These are phyloP conservation scores for Bugulina stolonifera DNA, from an alignment of 2,888 invertebrate species.

Conservation along the genomic window DNA sequence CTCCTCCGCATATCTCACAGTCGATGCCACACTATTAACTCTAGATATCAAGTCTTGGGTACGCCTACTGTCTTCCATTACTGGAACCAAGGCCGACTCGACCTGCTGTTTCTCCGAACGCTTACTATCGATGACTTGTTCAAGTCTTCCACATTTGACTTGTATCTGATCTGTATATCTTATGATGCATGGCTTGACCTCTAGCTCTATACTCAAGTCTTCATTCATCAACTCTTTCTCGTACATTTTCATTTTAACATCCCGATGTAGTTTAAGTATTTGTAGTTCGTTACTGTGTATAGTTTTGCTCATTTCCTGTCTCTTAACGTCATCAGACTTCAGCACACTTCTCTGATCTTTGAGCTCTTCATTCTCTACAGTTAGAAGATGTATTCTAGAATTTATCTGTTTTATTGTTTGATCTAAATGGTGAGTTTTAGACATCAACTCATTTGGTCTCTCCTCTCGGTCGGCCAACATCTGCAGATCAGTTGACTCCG, in stretches of 20 bases:
- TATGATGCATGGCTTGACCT: constrained; percentile 37
- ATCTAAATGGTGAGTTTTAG: constrained; percentile 31
- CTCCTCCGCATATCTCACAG: too few species aligned
- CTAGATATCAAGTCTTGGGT: constrained; percentile 28
- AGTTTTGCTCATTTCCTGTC: not conserved
- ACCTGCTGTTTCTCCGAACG: constrained; percentile 36
- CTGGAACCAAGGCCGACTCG: constrained; percentile 37
- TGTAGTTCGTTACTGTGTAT: not conserved
- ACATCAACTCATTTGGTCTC: constrained; percentile 34
- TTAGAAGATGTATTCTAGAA: not conserved
- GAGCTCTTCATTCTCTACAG: not conserved
- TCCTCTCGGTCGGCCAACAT: constrained; percentile 37
- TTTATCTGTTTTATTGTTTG: not conserved
- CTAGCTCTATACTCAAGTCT: constrained; percentile 36
- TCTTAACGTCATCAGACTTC: not conserved
- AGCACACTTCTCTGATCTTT: not conserved
- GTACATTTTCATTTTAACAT: constrained; percentile 35
- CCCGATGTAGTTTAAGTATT: constrained; percentile 36
- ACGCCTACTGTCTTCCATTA: constrained; percentile 34
- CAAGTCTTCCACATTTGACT: constrained; percentile 39
- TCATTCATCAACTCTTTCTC: constrained; percentile 35
- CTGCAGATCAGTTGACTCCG: constrained; percentile 35
- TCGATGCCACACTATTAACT: not conserved
- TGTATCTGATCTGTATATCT: constrained; percentile 40
- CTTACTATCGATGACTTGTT: constrained; percentile 36